Conservation (phyloP, 2,888 invertebrate species). For the Platerodrilus igneus region DNA sequence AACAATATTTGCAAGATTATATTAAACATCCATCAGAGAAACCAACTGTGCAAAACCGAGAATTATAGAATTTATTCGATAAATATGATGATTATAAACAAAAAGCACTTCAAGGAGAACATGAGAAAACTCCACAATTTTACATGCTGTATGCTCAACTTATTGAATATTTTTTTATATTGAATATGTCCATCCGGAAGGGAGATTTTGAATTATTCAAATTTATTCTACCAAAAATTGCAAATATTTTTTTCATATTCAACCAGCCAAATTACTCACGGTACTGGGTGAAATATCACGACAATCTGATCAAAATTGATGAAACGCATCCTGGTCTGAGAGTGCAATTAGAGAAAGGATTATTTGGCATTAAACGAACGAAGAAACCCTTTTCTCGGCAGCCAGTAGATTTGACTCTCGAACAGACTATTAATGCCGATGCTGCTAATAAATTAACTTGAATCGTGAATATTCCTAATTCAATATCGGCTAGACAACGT, state of each 20-base stretch:
- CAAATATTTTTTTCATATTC: slow-evolving; percentile 33
- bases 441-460: too few relatives aligned
- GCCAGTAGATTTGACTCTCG: too few relatives aligned
- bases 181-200: too few relatives aligned
- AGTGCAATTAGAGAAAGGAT: too few relatives aligned
- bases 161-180: slow-evolving; percentile 30
- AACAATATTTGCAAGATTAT: slow-evolving; percentile 16
- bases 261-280: slow-evolving; percentile 39
- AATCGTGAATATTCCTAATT: too few relatives aligned
- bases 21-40: not conserved
- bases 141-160: slow-evolving; percentile 33
- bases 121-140: slow-evolving; percentile 36
- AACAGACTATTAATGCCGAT: too few relatives aligned
- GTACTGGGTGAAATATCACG: slow-evolving; percentile 30
- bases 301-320: slow-evolving; percentile 33
- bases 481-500: too few relatives aligned
- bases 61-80: too few relatives aligned
- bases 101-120: slow-evolving; percentile 26
- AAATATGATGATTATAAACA: slow-evolving; percentile 25
- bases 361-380: too few relatives aligned
- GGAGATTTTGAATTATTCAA: slow-evolving; percentile 33
- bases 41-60: too few relatives aligned
- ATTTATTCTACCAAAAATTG: slow-evolving; percentile 32
- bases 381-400: too few relatives aligned
- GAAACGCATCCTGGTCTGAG: slow-evolving; percentile 34